These are phyloP conservation scores for Lomographa bimaculata DNA, from an alignment of 2,888 invertebrate species.

Conservation along the genomic window DNA sequence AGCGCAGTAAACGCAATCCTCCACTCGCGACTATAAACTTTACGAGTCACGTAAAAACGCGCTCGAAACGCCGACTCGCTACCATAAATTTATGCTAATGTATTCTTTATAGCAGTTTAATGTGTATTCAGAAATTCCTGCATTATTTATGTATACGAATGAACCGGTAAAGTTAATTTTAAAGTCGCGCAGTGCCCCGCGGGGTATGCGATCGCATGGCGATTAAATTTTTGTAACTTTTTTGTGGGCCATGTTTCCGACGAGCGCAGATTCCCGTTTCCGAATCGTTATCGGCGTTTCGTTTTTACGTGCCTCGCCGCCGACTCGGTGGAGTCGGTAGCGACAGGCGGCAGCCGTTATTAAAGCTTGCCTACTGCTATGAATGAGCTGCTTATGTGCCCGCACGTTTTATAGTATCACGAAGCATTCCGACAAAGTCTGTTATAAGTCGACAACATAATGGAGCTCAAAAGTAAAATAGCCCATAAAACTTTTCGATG, in stretches of 20 bases:
- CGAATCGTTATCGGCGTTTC: constrained; percentile 52
- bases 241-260: constrained; percentile 58
- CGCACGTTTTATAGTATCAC: constrained; percentile 40
- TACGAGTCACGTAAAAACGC: constrained; percentile 84
- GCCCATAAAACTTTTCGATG: constrained; percentile 67
- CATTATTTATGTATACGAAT: constrained; percentile 83
- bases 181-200: constrained; percentile 74
- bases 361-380: constrained; percentile 39
- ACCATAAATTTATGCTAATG: constrained; percentile 84
- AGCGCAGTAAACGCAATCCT: constrained; percentile 82
- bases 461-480: constrained; percentile 61
- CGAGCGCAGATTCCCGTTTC: constrained; percentile 52
- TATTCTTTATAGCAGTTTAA: constrained; percentile 84
- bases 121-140: constrained; percentile 83
- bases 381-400: constrained; percentile 48
- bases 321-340: constrained; percentile 42
- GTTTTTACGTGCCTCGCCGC: constrained; percentile 41
- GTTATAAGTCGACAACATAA: constrained; percentile 57
- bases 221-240: constrained; percentile 65
- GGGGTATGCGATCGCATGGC: constrained; percentile 65
- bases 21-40: constrained; percentile 83
- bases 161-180: constrained; percentile 83
- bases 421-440: constrained; percentile 40
- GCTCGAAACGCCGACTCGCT: constrained; percentile 80
- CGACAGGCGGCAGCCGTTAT: constrained; percentile 37